Conservation (phyloP, 2,888 invertebrate genomes). For the Agrochola lychnidis region DNA sequence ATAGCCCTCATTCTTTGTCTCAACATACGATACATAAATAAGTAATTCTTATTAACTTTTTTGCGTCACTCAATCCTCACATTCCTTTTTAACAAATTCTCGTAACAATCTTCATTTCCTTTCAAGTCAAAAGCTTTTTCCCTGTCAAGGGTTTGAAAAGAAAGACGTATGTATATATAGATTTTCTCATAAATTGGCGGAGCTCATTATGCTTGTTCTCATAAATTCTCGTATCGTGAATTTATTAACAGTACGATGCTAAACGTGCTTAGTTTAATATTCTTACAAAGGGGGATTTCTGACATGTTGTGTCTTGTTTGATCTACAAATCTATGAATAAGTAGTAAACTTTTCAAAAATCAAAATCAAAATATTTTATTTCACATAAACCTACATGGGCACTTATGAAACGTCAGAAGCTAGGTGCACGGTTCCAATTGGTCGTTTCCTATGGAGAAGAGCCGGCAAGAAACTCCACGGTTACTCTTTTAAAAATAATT, state of each 20-base stretch:
- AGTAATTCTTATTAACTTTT: constrained; percentile 22
- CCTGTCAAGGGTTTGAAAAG: constrained; percentile 43
- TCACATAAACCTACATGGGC: too few species aligned
- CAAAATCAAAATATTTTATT: too few species aligned
- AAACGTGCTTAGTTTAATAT: constrained; percentile 27
- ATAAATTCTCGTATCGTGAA: constrained; percentile 33
- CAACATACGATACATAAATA: constrained; percentile 1
- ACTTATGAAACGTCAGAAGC: too few species aligned
- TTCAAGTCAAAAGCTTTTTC: constrained; percentile 41
- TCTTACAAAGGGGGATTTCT: constrained; percentile 8
- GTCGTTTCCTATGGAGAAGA: too few species aligned
- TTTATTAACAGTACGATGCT: constrained; percentile 34
- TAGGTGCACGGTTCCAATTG: too few species aligned
- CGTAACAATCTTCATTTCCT: constrained; percentile 34
- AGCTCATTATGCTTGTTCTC: constrained; percentile 47
- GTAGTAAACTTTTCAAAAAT: too few species aligned
- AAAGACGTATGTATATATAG: constrained; percentile 31
- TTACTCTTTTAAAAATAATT: too few species aligned
- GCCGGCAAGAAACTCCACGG: too few species aligned
- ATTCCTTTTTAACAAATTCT: constrained; percentile 24
- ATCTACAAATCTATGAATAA: background rate
- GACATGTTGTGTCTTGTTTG: background rate
- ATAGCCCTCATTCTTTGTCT: background rate
- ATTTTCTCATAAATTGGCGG: constrained; percentile 51
- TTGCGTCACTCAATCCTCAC: background rate